phyloP scores from a whole-genome alignment of 2,888 invertebrate species.

The Chrysopilus asiliformis region DNA sequence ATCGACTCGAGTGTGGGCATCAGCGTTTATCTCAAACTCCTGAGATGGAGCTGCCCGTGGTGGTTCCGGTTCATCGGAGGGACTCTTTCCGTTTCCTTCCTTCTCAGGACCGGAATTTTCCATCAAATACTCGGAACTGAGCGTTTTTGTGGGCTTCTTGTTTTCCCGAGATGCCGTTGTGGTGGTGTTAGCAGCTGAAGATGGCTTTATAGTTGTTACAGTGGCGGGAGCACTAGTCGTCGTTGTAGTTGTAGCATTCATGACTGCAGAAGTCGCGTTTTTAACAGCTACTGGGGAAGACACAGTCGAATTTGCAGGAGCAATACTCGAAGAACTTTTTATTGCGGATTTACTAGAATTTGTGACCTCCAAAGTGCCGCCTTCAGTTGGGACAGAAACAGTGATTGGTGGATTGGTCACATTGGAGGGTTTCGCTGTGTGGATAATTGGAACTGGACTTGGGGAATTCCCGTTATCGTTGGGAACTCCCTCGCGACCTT shows the following conservation, averaged over 20 bases:
- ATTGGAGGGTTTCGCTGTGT: too few species aligned
- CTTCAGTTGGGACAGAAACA: too few species aligned
- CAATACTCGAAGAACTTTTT: too few species aligned
- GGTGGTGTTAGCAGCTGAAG: conserved; percentile 21
- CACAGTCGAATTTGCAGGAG: neutral
- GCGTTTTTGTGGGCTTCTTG: conserved; percentile 41
- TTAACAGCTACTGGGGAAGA: too few species aligned
- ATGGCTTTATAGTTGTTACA: conserved; percentile 19
- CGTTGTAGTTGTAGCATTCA: neutral
- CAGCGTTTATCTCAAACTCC: conserved; percentile 22
- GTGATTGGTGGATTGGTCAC: too few species aligned
- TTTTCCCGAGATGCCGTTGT: conserved; percentile 31
- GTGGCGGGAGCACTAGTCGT: neutral
- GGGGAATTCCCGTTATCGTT: neutral
- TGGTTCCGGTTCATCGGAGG: conserved; percentile 16
- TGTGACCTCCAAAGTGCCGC: too few species aligned
- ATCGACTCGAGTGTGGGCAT: too few species aligned
- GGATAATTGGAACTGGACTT: too few species aligned
- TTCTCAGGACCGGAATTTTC: conserved; percentile 7
- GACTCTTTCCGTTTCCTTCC: neutral
- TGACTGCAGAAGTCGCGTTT: too few species aligned
- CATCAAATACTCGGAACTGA: conserved; percentile 34
- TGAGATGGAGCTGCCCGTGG: conserved; percentile 25
- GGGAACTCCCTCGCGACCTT: neutral
- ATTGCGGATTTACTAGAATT: too few species aligned